These are phyloP conservation scores for Craniophora ligustri DNA, from an alignment of 2,888 invertebrate species.

Conservation along the genomic window DNA sequence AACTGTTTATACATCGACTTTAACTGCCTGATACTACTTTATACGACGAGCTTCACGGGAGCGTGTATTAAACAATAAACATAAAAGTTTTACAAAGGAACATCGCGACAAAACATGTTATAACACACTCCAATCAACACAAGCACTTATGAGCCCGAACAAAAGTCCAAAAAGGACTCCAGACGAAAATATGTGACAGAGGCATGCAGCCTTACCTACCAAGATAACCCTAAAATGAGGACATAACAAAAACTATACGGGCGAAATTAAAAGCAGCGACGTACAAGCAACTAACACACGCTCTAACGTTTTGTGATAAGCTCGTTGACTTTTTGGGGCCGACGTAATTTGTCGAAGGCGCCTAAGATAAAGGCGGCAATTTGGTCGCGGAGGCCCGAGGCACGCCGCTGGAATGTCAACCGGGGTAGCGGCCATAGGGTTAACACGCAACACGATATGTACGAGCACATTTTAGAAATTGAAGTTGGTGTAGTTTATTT, in stretches of 20 bases:
- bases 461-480: slow-evolving; percentile 47
- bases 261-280: slow-evolving; percentile 86
- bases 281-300: slow-evolving; percentile 83
- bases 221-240: slow-evolving; percentile 82
- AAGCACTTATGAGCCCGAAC: slow-evolving; percentile 53
- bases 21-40: slow-evolving; percentile 5
- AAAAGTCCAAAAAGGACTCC: slow-evolving; percentile 62
- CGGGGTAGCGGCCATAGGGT: slow-evolving; percentile 59
- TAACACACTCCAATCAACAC: slow-evolving; percentile 52
- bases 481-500: slow-evolving; percentile 44
- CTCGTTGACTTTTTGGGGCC: slow-evolving; percentile 80
- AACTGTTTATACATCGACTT: slow-evolving; percentile 15
- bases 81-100: slow-evolving; percentile 42
- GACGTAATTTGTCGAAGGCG: slow-evolving; percentile 88
- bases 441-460: slow-evolving; percentile 61
- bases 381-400: slow-evolving; percentile 69
- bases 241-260: slow-evolving; percentile 81
- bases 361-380: slow-evolving; percentile 84
- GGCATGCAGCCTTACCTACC: slow-evolving; percentile 71
- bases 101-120: slow-evolving; percentile 45
- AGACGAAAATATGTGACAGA: slow-evolving; percentile 75
- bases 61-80: slow-evolving; percentile 33
- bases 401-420: slow-evolving; percentile 79
- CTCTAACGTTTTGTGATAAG: slow-evolving; percentile 83
- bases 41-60: slow-evolving; percentile 34